Evolutionary conservation across 1,140 invertebrate genomes (phyloP).

Genomic region (Asobara japonica): DNA sequence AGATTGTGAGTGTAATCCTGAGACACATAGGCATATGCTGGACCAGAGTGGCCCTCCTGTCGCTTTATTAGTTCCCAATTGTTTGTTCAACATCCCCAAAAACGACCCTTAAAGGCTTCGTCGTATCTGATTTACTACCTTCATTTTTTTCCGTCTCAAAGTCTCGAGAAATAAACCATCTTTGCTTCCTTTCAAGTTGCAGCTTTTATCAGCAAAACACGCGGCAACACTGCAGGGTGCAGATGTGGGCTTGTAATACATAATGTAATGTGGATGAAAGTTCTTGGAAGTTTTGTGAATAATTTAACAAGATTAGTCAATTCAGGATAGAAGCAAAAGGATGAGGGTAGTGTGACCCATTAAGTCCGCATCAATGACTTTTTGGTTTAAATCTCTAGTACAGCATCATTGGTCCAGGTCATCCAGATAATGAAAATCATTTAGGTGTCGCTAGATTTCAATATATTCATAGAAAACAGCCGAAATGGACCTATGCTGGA

Average conservation of each 20-base stretch:
- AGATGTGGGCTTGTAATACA: not conserved
- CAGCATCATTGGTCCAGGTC: too few species aligned
- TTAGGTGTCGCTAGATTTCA: too few species aligned
- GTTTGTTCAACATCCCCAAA: constrained; percentile 67
- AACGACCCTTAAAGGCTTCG: constrained; percentile 63
- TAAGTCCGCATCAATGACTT: too few species aligned
- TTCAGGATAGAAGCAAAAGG: not conserved
- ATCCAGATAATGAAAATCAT: too few species aligned
- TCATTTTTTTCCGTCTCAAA: constrained; percentile 27
- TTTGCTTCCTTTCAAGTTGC: not conserved
- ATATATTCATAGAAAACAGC: too few species aligned
- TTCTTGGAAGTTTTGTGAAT: not conserved
- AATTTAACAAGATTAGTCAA: not conserved
- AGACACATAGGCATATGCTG: constrained; percentile 34
- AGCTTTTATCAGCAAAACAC: constrained; percentile 17
- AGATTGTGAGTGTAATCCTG: constrained; percentile 17
- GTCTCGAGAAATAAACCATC: constrained; percentile 4
- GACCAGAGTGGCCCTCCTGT: constrained; percentile 56
- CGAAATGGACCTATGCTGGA: too few species aligned
- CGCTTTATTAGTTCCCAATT: constrained; percentile 67
- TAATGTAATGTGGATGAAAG: not conserved
- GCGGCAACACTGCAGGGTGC: not conserved
- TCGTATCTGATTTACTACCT: constrained; percentile 60
- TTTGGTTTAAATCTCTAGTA: too few species aligned
- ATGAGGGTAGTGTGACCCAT: too few species aligned